Conservation (phyloP, 2,797 vertebrate species). For the Rhabdophis nuchalis region DNA sequence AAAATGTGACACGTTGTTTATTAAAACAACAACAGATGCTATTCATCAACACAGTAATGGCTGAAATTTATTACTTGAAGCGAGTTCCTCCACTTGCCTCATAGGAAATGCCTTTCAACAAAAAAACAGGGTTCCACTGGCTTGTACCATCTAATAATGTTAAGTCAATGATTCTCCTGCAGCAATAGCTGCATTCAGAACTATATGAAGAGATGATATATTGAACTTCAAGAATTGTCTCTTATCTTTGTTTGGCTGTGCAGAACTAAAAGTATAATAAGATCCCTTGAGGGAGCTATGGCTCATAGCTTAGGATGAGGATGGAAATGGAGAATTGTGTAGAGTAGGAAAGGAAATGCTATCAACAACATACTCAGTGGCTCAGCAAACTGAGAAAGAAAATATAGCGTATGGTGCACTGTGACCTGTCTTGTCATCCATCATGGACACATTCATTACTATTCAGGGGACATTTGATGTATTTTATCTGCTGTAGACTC, state of each 20-base stretch:
- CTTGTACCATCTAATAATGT: not conserved
- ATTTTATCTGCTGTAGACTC: not conserved
- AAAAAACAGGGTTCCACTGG: not conserved
- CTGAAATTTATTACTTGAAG: not conserved
- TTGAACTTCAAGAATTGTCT: not conserved
- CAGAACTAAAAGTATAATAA: not conserved
- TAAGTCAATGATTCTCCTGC: not conserved
- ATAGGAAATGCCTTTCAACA: not conserved
- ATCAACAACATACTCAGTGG: not conserved
- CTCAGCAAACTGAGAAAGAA: not conserved
- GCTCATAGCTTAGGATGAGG: not conserved
- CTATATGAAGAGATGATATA: not conserved
- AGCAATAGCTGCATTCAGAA: not conserved
- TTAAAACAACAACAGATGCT: not conserved
- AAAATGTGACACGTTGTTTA: not conserved
- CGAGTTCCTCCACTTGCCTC: not conserved
- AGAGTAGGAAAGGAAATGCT: not conserved
- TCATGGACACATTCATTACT: not conserved
- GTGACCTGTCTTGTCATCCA: not conserved
- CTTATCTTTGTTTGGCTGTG: not conserved
- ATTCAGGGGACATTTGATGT: not conserved
- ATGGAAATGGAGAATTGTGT: not conserved
- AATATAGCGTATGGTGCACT: not conserved
- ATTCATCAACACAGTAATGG: not conserved
- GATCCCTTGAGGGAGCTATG: not conserved